These are phyloP conservation scores for Drosophila nasuta DNA, from an alignment of 1,140 invertebrate genomes.

Conservation along the genomic window DNA sequence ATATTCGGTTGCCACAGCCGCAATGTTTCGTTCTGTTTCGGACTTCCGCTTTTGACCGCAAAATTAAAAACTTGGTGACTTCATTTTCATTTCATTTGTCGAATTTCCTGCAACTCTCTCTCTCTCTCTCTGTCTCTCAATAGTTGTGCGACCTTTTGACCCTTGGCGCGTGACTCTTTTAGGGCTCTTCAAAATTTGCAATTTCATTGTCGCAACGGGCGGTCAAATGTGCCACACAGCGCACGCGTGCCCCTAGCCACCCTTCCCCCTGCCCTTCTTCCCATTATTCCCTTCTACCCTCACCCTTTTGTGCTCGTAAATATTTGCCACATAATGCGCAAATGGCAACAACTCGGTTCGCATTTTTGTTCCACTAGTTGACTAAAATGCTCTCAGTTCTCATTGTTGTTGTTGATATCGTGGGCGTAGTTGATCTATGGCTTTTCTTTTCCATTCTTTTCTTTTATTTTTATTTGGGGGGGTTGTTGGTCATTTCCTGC, in stretches of 20 bases:
- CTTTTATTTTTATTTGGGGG: not conserved
- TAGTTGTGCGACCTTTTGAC: slow-evolving; percentile 44
- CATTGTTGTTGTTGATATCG: slow-evolving; percentile 4
- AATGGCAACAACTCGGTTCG: slow-evolving; percentile 28
- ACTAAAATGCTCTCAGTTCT: slow-evolving; percentile 43
- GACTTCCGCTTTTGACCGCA: slow-evolving; percentile 21
- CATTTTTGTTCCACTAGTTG: slow-evolving; percentile 31
- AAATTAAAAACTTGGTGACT: slow-evolving; percentile 25
- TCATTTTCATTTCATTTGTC: slow-evolving; percentile 22
- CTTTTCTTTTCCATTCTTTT: not conserved
- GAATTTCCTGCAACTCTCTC: slow-evolving; percentile 9
- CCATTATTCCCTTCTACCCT: not conserved
- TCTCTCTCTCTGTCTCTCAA: too few species aligned
- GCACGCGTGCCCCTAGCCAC: slow-evolving; percentile 6
- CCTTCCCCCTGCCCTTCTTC: not conserved
- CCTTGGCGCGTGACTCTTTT: slow-evolving; percentile 46
- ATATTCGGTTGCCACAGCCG: slow-evolving; percentile 1
- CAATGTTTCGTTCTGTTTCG: not conserved
- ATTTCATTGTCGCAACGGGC: slow-evolving; percentile 28
- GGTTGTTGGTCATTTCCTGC: slow-evolving; percentile 14
- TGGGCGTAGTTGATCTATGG: slow-evolving; percentile 17
- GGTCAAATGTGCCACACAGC: slow-evolving; percentile 9
- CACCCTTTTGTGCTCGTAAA: slow-evolving; percentile 15
- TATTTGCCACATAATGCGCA: slow-evolving; percentile 46
- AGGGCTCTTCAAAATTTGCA: slow-evolving; percentile 31